Evolutionary conservation across 2,888 invertebrate species (phyloP), one percentile per base, ranked within the genome.

Genomic region (Mythimna ferrago): DNA sequence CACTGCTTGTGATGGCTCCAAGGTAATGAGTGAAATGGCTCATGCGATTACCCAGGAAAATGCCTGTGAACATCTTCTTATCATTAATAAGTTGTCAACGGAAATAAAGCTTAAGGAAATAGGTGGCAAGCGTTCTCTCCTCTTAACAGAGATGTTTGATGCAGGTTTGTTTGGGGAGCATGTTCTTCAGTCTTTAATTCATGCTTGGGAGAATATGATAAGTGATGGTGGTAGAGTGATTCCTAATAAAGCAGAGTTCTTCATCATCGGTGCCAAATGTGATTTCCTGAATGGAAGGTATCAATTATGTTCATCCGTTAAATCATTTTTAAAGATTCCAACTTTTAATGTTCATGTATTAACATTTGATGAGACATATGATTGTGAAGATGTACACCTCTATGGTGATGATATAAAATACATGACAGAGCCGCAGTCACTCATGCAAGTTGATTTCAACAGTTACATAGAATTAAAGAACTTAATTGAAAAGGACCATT

Each of bases 81-180:
- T 97, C 41, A 89, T 98, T 10, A 95, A 97, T 71, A 97, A 97
- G 86, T 92, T 96, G 89, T 98, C 98, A 0, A 97, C 96, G 14
- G 92, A 96, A 66, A 90, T 98, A 85, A 19, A 86, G 89, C 64
- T 93, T 96, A 26, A 81, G 87, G 44, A 97, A 97, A 92, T 97
- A 66, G 96, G 96, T 67, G 94, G 97, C 44, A 97, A 93, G 87
- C 96, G 97, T 32, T 96, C 97, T 69, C 90, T 98, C 61, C 91
- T 98, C 68, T 96, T 98, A 0, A 98, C 98, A 4, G 98, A 98
- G 93, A 97, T 97, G 80, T 98, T 98, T 94, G 98, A 98, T 95
- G 97, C 98, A 65, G 98, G 97, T 0, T 90, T 98, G 41, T 97
- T 98, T 91, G 98, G 98, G 2, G 98, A 98, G 92, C 96, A 97